These are phyloP conservation scores for Rhinoderma darwinii DNA, from an alignment of 2,113 vertebrate species.

Conservation along the genomic window DNA sequence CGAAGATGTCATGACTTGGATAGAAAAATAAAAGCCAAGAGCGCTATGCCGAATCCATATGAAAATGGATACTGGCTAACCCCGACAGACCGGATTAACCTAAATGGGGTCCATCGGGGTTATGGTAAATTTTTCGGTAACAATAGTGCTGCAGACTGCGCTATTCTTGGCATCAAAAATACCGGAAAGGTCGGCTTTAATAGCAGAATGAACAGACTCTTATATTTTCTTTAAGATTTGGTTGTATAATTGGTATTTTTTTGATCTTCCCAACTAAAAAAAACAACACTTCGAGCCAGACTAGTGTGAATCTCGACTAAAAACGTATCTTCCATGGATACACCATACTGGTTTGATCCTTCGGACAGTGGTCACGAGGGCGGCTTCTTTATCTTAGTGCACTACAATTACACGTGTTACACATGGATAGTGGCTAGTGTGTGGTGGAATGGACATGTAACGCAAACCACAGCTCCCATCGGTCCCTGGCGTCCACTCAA, in stretches of 20 bases:
- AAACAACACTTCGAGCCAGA: too few relatives aligned
- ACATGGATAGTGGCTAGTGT: constrained; percentile 46
- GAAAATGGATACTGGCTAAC: too few relatives aligned
- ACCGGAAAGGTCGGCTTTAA: too few relatives aligned
- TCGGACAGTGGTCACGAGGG: constrained; percentile 46
- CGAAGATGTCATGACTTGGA: too few relatives aligned
- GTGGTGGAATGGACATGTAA: constrained; percentile 49
- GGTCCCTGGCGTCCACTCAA: constrained; percentile 21
- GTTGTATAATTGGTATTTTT: neutral
- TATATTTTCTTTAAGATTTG: neutral
- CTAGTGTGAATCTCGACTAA: neutral
- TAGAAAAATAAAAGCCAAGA: too few relatives aligned
- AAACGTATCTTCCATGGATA: neutral
- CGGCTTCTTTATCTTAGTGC: constrained; percentile 18
- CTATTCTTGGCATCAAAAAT: too few relatives aligned
- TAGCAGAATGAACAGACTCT: too few relatives aligned
- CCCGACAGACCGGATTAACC: too few relatives aligned
- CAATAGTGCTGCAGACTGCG: too few relatives aligned
- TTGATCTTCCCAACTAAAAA: fast-evolving
- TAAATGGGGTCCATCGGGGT: too few relatives aligned
- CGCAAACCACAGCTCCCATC: constrained; percentile 41
- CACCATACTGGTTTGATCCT: constrained; percentile 8
- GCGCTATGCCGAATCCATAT: too few relatives aligned
- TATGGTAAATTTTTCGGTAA: too few relatives aligned
- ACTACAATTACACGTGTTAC: constrained; percentile 47